Base-by-base conservation (phyloP, 2,888 invertebrate species). In the Ennomos erosarius region DNA sequence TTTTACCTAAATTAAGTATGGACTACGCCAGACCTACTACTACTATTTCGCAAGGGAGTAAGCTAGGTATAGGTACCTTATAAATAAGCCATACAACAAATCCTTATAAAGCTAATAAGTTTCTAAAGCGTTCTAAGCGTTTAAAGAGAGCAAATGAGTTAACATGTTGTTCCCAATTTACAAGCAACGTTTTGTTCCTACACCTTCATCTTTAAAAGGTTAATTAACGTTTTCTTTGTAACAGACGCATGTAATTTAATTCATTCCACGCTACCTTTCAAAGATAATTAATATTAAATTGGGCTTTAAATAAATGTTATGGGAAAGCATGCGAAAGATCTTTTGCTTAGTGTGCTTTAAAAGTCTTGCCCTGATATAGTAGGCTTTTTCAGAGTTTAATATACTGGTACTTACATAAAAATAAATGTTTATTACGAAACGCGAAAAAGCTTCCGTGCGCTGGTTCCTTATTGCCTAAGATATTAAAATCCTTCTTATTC, bases 161-260 rank as follows among this genome's bases (percentile, higher is more conserved):
- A 43, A 55, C 43, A 13, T 36, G 48, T 55, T 46, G 58, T 44
- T 47, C 33, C 37, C 48, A 44, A 50, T 55, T 55, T 49, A 46
- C 36, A 40, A 16, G 45, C 34, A 43, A 35, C 36, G 12, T 43
- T 35, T 35, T 43, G 49, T 40, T 53, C 39, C 40, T 50, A 42
- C 44, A 8, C 40, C 50, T 46, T 16, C 16, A 10, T 47, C 42
- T 54, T 39, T 42, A 59, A 55, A 50, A 55, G 33, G 55, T 54
- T 59, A 59, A 59, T 59, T 59, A 55, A 55, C 35, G 50, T 39
- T 54, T 55, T 54, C 59, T 59, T 46, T 59, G 59, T 59, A 55
- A 37, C 50, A 55, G 42, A 55, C 40, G 46, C 42, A 48, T 47
- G 59, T 50, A 47, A 54, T 55, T 55, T 50, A 59, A 50, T 55